Evolutionary conservation across 1,140 invertebrate species (phyloP).

Genomic region (honey bee (Apis mellifera)): Amel_HAv3.1 CM009945.2:8705501-8706000

Average conservation of each 20-base stretch:
- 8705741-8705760: slow-evolving; percentile 24
- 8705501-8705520: background rate
- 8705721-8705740: background rate
- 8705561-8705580: background rate
- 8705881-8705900: background rate
- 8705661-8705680: background rate
- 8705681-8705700: slow-evolving; percentile 20
- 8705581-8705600: slow-evolving; percentile 9
- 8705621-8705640: background rate
- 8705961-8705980: too few species aligned
- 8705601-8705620: background rate
- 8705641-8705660: background rate
- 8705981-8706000: too few species aligned
- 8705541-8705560: background rate
- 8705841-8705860: slow-evolving; percentile 23
- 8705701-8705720: background rate
- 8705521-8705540: background rate
- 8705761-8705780: slow-evolving; percentile 25
- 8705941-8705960: too few species aligned
- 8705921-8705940: too few species aligned
- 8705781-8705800: background rate
- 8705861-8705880: background rate
- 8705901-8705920: too few species aligned
- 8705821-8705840: slow-evolving; percentile 42
- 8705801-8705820: background rate